Evolutionary conservation across 2,888 invertebrate species (phyloP).

Genomic region (Cephus pygmeus): DNA sequence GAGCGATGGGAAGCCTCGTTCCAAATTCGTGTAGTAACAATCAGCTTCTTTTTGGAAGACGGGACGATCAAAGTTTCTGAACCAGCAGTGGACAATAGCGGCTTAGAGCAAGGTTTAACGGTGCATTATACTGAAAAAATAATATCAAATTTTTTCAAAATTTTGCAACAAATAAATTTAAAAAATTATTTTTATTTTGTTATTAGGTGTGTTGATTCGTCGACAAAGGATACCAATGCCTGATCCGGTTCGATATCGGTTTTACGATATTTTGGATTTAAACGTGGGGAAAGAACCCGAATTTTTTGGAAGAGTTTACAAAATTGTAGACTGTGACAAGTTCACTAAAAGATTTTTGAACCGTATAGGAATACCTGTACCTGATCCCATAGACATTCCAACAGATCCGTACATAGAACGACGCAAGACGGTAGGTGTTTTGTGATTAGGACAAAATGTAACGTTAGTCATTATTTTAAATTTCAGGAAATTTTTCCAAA

Average conservation of each 20-base stretch:
- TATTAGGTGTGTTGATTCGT: constrained; percentile 79
- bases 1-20: constrained; percentile 76
- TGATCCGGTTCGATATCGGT: constrained; percentile 77
- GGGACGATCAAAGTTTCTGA: constrained; percentile 90
- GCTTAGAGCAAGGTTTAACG: constrained; percentile 81
- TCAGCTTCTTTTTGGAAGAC: constrained; percentile 90
- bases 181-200: constrained; percentile 7
- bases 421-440: constrained; percentile 44
- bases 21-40: constrained; percentile 82
- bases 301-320: constrained; percentile 83
- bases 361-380: constrained; percentile 85
- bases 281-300: constrained; percentile 85
- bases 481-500: constrained; percentile 57
- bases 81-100: constrained; percentile 85
- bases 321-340: constrained; percentile 86
- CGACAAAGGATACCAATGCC: constrained; percentile 86
- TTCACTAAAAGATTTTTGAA: constrained; percentile 88
- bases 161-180: constrained; percentile 25
- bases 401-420: constrained; percentile 60
- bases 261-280: constrained; percentile 86
- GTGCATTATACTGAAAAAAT: neutral
- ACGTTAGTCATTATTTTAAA: neutral
- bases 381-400: constrained; percentile 74
- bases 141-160: neutral
- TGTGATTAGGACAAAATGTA: neutral